Conservation (phyloP, 2,113 vertebrate genomes). For the Hippocampus abdominalis region DNA sequence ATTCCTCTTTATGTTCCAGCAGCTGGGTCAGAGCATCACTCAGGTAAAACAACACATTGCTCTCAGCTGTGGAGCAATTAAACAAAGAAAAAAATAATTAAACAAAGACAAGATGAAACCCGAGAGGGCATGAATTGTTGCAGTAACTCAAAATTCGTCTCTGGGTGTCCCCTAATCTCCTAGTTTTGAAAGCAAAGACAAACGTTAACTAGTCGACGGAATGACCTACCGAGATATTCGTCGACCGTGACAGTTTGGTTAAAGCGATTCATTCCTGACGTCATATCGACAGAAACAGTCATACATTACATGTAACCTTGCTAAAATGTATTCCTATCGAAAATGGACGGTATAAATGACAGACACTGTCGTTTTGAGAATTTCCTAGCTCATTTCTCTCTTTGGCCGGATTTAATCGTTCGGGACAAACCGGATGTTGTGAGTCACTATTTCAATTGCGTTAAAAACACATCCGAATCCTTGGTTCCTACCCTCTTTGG, state of each 20-base stretch:
- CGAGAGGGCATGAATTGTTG: too few species aligned
- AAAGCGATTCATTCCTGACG: slow-evolving; percentile 52
- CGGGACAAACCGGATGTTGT: background rate
- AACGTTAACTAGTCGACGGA: background rate
- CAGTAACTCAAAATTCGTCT: background rate
- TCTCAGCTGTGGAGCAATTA: slow-evolving; percentile 74
- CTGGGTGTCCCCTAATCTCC: background rate
- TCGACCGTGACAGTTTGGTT: slow-evolving; percentile 40
- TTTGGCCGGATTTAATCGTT: background rate
- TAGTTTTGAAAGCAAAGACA: background rate
- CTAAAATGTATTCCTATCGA: background rate
- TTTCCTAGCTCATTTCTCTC: background rate
- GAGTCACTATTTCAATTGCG: background rate
- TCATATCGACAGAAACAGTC: background rate
- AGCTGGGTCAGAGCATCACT: slow-evolving; percentile 92
- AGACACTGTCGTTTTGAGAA: background rate
- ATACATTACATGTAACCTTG: background rate
- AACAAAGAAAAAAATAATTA: background rate
- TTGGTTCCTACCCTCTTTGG: background rate
- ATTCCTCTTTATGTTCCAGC: slow-evolving; percentile 90
- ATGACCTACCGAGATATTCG: slow-evolving; percentile 61
- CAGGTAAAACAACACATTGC: slow-evolving; percentile 87
- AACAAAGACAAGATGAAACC: background rate
- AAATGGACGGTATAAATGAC: background rate
- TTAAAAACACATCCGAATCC: background rate